Conservation (phyloP, 1,140 invertebrate genomes). For the Drosophila obscura region DNA sequence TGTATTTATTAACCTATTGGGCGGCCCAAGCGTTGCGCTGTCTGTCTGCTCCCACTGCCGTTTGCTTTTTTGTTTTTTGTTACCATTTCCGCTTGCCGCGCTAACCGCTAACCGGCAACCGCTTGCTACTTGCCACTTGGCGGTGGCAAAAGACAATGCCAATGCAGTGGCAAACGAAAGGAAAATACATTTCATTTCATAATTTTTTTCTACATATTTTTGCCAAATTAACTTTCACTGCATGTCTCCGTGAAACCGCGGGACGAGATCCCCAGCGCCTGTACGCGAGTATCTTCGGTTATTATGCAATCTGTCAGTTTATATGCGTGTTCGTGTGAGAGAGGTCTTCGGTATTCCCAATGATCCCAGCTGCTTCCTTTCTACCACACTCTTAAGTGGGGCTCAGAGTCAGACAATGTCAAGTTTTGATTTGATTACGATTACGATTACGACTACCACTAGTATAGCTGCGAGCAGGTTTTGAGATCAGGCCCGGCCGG, state of each 20-base stretch:
- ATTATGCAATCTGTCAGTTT: constrained; percentile 56
- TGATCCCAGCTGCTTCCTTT: constrained; percentile 58
- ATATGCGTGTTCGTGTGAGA: constrained; percentile 46
- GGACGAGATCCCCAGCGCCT: constrained; percentile 35
- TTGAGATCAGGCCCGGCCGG: constrained; percentile 13
- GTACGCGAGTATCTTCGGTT: constrained; percentile 17
- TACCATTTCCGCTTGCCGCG: constrained; percentile 39
- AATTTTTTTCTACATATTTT: constrained; percentile 74
- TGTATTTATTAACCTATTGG: constrained; percentile 55
- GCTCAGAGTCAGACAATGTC: constrained; percentile 62
- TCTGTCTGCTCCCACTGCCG: constrained; percentile 16
- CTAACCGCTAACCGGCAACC: constrained; percentile 5
- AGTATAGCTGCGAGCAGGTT: constrained; percentile 31
- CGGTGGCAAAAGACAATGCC: constrained; percentile 49
- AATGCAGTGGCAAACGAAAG: constrained; percentile 62
- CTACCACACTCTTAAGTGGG: constrained; percentile 45
- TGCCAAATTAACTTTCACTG: constrained; percentile 77
- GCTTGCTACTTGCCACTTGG: constrained; percentile 45
- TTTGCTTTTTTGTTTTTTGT: constrained; percentile 14
- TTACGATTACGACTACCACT: not conserved
- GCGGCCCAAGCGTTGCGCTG: constrained; percentile 28
- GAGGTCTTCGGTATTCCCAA: constrained; percentile 31
- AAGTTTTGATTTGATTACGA: constrained; percentile 75
- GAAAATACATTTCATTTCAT: constrained; percentile 76
- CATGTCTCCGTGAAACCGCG: constrained; percentile 55